These are phyloP conservation scores for Drosophila differens DNA, from an alignment of 2,888 invertebrate genomes.

Conservation along the genomic window DNA sequence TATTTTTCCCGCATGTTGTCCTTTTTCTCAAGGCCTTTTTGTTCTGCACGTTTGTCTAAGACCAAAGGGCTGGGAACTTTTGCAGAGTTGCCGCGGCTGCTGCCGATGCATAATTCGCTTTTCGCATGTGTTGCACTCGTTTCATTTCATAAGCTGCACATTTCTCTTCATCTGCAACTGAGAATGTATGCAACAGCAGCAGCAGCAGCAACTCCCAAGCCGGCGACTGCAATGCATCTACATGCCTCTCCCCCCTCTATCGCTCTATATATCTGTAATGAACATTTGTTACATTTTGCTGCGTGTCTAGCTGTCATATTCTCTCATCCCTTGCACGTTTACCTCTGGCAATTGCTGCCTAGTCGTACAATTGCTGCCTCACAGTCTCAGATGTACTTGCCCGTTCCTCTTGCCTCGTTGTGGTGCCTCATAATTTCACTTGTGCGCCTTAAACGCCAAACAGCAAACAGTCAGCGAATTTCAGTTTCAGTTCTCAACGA, in stretches of 20 bases:
- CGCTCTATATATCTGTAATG: not conserved
- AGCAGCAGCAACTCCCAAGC: constrained; percentile 22
- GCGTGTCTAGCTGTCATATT: constrained; percentile 72
- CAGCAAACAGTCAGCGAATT: constrained; percentile 59
- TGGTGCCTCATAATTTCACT: constrained; percentile 64
- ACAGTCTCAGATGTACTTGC: not conserved
- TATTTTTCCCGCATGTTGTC: constrained; percentile 9
- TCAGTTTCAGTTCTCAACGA: constrained; percentile 33
- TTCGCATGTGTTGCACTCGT: constrained; percentile 61
- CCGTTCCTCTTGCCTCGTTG: constrained; percentile 14
- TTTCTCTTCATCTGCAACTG: constrained; percentile 60
- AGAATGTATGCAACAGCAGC: not conserved
- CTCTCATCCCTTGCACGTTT: constrained; percentile 72
- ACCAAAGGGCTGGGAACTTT: constrained; percentile 28
- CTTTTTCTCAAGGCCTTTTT: constrained; percentile 41
- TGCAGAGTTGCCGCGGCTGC: constrained; percentile 6
- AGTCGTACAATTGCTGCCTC: constrained; percentile 15
- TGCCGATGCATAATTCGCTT: constrained; percentile 35
- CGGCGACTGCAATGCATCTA: constrained; percentile 45
- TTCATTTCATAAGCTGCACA: constrained; percentile 75
- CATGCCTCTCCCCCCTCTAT: not conserved
- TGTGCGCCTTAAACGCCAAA: constrained; percentile 61
- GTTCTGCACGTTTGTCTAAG: constrained; percentile 36
- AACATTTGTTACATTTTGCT: constrained; percentile 68
- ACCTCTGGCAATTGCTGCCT: constrained; percentile 68